Base-by-base conservation (phyloP, 1,140 invertebrate species). In the Papilio xuthus region DNA sequence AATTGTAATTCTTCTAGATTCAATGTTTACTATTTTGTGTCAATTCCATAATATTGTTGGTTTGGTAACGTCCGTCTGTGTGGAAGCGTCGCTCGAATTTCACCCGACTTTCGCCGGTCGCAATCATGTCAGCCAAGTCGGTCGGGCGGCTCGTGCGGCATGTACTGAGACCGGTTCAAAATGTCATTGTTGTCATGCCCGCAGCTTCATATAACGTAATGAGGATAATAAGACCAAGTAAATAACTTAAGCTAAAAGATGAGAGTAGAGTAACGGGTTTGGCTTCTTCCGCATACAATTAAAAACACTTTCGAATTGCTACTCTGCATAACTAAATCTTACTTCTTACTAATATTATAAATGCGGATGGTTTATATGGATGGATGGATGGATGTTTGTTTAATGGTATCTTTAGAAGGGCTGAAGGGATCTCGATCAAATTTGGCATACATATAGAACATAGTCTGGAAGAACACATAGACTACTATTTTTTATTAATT, bases 21-120 rank as follows among this genome's bases (percentile, higher is more conserved):
- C 4, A 20, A 2, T 53, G 50, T 53, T 53, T 53, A 53, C 50
- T 53, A 53, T 53, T 47, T 47, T 15, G 44, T 53, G n/a, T n/a
- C n/a, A 53, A 53, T 53, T 53, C 50, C 50, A 53, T 53, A 53
- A 53, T 20, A 53, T 53, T 50, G 47, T 50, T 53, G 18, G 50
- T n/a, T 53, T n/a, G n/a, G 18, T 53, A 2, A 63, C 60, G 60
- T 67, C 26, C 18, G 50, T 67, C 63, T 70, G 81, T 81, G 81
- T 78, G 50, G 78, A 81, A 80, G 76, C 79, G 56, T 73, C 70
- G 81, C 80, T 88, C 83, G 77, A 87, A 85, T 88, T 89, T 89
- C 88, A 85, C 88, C 82, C 78, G 82, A 84, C 88, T 89, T 87
- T 89, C 88, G 84, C 85, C 81, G 82, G 82, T 83, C 84, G 80